Evolutionary conservation across 1,140 invertebrate genomes (phyloP).

Genomic region (Semibalanus balanoides): DNA sequence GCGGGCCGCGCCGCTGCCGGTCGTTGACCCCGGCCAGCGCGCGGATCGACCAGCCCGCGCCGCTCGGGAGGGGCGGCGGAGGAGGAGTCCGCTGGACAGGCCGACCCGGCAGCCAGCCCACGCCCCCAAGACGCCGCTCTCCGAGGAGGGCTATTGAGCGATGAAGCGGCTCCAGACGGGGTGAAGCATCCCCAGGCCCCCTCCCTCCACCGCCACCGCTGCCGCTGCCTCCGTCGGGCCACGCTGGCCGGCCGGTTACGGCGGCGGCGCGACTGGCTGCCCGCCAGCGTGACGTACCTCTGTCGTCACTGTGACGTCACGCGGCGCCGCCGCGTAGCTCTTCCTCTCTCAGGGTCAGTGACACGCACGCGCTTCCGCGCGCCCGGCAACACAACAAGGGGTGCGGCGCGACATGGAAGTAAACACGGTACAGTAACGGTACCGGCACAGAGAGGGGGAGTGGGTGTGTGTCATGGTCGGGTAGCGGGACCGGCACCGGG

Average conservation of each 20-base stretch:
- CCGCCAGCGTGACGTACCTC: not conserved
- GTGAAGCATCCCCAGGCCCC: too few relatives aligned
- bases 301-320: not conserved
- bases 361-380: not conserved
- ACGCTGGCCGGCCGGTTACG: not conserved
- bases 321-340: not conserved
- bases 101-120: not conserved
- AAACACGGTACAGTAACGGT: not conserved
- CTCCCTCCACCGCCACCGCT: too few relatives aligned
- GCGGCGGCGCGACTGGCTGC: not conserved
- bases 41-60: not conserved
- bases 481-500: too few relatives aligned
- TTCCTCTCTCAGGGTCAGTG: not conserved
- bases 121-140: too few relatives aligned
- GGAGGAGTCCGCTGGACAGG: too few relatives aligned
- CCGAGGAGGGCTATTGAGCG: not conserved
- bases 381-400: not conserved
- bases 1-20: too few relatives aligned
- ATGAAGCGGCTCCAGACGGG: too few relatives aligned
- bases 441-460: too few relatives aligned
- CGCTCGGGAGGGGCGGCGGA: too few relatives aligned
- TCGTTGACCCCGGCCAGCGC: not conserved
- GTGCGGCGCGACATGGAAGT: not conserved
- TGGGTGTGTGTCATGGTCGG: too few relatives aligned
- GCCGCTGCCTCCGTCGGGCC: too few relatives aligned